Evolutionary conservation across 2,888 invertebrate genomes (phyloP), one percentile per base, ranked within the genome.

Genomic region (Drosophila barbarae): DNA sequence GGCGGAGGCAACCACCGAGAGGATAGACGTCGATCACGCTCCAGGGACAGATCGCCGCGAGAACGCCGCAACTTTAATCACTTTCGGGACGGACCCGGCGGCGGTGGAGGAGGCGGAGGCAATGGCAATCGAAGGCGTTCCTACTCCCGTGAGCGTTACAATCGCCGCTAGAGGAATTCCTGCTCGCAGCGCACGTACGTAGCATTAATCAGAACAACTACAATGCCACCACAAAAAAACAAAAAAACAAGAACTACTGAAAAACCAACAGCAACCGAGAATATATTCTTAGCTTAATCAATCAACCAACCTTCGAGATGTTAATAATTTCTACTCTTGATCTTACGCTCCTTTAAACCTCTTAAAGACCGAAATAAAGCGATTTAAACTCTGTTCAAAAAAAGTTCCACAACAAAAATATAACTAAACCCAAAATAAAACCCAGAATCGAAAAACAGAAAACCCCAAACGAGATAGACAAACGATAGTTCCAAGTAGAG

Each of bases 91-190:
- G 59, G 59, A 15, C 57, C 55, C 9, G 59, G 59, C 10, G 59
- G 52, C 1, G 49, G 77, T 5, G 46, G 46, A 10, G 47, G 47
- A 12, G 72, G 59, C 38, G 54, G 54, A 3, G 59, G 59, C 18
- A 53, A n/a, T 64, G 50, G 36, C 38, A 83, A 76, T 67, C 71
- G 87, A 7, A 72, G 89, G 18, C 85, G 88, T 52, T 89, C 90
- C 34, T 83, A 85, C 63, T 89, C 89, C 21, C 86, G 88, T 18
- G 89, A 89, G n/a, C 87, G 89, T 21, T 84, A 88, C 18, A 82
- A 88, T 71, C 89, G 89, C 58, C 88, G 89, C 71, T 89, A 89
- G 9, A 21, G 71, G 71, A 63, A 36, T 44, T 26, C 34, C 34
- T 61, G 56, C 66, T 71, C 69, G 72, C 76, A 75, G 76, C 78